Evolutionary conservation across 2,888 invertebrate genomes (phyloP).

Genomic region (Pandemis heparana): DNA sequence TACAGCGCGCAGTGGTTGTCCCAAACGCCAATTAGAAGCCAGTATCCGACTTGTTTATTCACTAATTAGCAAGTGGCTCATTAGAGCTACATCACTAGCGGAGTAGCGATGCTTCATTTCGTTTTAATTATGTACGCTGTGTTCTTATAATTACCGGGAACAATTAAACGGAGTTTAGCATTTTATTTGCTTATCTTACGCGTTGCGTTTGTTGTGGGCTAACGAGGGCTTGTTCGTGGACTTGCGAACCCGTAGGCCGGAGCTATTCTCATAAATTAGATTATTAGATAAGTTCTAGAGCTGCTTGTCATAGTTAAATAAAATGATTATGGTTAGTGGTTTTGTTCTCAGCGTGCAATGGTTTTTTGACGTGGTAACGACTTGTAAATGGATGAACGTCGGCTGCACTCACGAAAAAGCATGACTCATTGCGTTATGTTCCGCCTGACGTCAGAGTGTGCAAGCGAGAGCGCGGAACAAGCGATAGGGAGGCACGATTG

Average conservation of each 20-base stretch:
- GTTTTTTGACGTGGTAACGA: too few species aligned
- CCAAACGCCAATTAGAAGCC: slow-evolving; percentile 84
- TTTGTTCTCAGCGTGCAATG: too few species aligned
- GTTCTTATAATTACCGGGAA: slow-evolving; percentile 76
- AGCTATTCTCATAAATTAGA: background rate
- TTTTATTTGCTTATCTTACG: slow-evolving; percentile 63
- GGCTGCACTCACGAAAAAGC: too few species aligned
- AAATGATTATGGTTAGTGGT: too few species aligned
- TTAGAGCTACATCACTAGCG: slow-evolving; percentile 79
- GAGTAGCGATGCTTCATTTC: slow-evolving; percentile 75
- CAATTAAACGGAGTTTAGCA: slow-evolving; percentile 71
- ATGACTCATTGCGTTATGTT: too few species aligned
- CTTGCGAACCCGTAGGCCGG: background rate
- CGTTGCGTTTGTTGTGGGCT: slow-evolving; percentile 34
- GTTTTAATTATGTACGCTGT: slow-evolving; percentile 82
- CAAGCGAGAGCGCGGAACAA: too few species aligned
- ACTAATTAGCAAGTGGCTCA: slow-evolving; percentile 83
- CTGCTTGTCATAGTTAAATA: background rate
- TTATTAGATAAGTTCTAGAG: too few species aligned
- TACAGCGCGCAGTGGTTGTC: slow-evolving; percentile 57
- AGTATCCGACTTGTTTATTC: slow-evolving; percentile 82
- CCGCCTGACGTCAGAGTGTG: too few species aligned
- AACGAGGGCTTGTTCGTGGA: slow-evolving; percentile 21
- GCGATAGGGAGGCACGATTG: too few species aligned
- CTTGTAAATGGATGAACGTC: too few species aligned